These are phyloP conservation scores for Spilosoma lubricipeda DNA, from an alignment of 2,888 invertebrate genomes.

Conservation along the genomic window DNA sequence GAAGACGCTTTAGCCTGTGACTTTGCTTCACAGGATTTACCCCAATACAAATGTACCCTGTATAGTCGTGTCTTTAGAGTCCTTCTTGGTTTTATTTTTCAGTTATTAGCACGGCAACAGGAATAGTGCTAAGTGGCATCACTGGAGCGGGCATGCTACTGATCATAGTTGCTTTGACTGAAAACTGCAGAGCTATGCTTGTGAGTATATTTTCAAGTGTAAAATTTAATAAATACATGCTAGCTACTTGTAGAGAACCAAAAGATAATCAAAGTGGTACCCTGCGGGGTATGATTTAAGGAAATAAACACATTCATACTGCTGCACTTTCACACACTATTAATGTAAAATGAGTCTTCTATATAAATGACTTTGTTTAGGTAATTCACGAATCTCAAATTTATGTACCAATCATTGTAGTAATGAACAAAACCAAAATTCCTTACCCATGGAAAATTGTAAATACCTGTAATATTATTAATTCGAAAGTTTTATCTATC, in stretches of 20 bases:
- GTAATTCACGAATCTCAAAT: background rate
- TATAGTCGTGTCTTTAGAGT: background rate
- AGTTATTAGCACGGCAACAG: conserved; percentile 74
- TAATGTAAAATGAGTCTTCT: no score
- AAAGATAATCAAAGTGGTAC: no score
- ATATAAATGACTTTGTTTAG: no score
- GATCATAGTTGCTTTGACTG: conserved; percentile 77
- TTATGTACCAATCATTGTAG: background rate
- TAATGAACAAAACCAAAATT: background rate
- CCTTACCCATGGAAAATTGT: background rate
- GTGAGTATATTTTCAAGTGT: conserved; percentile 50
- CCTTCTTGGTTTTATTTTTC: conserved; percentile 20
- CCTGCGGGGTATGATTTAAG: no score
- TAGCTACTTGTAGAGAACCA: no score
- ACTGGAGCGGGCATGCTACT: conserved; percentile 76
- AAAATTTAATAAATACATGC: background rate
- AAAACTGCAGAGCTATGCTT: conserved; percentile 82
- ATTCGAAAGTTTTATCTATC: no score
- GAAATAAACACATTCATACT: no score
- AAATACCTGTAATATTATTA: background rate
- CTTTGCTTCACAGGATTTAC: background rate
- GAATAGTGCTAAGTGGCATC: conserved; percentile 72
- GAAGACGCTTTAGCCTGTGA: no score
- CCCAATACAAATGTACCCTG: background rate
- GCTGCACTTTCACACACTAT: no score